A percentile compares a stretch with the other conserved stretches of the same genome.
These are phyloP conservation scores for Tipula unca DNA, from an alignment of 2,888 invertebrate genomes.

Conservation along the genomic window DNA sequence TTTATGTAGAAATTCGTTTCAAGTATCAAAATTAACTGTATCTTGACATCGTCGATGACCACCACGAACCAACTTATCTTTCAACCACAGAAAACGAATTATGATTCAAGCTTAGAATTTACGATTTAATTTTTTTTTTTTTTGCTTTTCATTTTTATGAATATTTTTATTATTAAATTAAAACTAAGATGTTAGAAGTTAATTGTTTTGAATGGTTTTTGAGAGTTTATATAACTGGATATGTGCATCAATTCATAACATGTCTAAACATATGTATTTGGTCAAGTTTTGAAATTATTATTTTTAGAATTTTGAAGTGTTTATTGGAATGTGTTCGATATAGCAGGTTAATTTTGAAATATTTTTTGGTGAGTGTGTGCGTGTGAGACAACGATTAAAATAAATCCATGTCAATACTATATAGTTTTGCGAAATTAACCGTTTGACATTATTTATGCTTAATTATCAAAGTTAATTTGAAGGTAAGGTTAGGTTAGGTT, in stretches of 20 bases:
- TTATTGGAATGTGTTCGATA: too few species aligned
- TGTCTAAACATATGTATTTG: too few species aligned
- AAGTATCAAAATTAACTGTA: conserved; percentile 14
- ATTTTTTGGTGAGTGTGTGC: too few species aligned
- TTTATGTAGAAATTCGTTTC: neutral
- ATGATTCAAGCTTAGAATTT: neutral
- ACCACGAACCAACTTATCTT: neutral
- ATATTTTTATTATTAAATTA: neutral
- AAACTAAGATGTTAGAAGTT: neutral
- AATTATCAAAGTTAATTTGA: too few species aligned
- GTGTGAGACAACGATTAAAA: too few species aligned
- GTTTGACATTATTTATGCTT: too few species aligned
- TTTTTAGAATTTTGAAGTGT: too few species aligned
- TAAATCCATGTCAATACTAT: too few species aligned
- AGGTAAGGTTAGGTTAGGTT: too few species aligned
- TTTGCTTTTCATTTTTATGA: neutral
- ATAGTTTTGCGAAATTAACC: too few species aligned
- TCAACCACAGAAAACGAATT: neutral
- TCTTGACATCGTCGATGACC: neutral
- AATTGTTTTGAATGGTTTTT: neutral
- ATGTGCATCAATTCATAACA: neutral
- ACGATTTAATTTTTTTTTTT: neutral
- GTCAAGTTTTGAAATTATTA: too few species aligned
- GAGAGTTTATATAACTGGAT: neutral
- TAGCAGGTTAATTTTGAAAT: too few species aligned